Evolutionary conservation across 2,113 vertebrate genomes (phyloP).

Genomic region (Podilymbus podiceps): DNA sequence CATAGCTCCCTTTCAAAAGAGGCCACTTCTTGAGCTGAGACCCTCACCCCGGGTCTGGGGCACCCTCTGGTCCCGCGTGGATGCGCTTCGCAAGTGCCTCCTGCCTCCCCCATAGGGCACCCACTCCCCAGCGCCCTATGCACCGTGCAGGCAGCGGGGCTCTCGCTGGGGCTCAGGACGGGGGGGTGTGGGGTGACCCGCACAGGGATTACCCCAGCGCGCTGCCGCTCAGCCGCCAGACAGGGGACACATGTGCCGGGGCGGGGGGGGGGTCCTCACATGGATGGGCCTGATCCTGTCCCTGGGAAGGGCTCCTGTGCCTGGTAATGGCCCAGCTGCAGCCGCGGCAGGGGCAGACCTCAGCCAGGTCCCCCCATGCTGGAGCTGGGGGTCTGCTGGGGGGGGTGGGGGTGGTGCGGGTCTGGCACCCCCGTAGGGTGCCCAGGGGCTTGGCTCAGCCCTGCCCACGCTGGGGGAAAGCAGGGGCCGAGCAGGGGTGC

Average conservation of each 20-base stretch:
- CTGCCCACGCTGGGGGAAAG: background rate
- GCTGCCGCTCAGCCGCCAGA: background rate
- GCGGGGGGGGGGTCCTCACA: background rate
- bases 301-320: background rate
- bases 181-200: background rate
- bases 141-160: background rate
- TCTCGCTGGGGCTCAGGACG: background rate
- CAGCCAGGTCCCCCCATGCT: background rate
- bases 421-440: background rate
- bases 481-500: background rate
- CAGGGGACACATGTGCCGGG: background rate
- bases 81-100: background rate
- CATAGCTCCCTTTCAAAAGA: background rate
- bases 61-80: background rate
- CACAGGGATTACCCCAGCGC: background rate
- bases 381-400: background rate
- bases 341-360: background rate
- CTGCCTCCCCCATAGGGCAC: background rate
- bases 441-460: background rate
- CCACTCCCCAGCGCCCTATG: background rate
- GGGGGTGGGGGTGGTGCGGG: background rate
- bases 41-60: background rate
- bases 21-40: background rate
- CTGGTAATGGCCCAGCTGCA: background rate
- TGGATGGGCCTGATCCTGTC: background rate